Conservation (phyloP, 2,888 invertebrate genomes). For the Caenorhabditis sp. region DNA sequence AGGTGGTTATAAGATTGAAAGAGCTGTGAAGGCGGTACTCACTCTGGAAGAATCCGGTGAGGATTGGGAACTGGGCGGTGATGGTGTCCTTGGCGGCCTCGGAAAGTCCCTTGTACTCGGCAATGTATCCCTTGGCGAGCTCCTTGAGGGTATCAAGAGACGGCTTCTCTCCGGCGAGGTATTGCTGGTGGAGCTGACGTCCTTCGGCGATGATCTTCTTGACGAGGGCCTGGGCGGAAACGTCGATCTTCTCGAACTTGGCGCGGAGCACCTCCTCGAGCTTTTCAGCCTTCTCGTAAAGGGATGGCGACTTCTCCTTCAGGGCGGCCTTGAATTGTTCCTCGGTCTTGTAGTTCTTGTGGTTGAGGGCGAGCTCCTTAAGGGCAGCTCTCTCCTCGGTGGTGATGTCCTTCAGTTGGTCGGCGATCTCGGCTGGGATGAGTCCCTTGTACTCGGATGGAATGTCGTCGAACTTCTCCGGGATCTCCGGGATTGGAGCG, state of each 20-base stretch:
- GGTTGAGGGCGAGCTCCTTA: conserved; percentile 73
- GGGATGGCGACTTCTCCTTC: conserved; percentile 73
- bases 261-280: conserved; percentile 65
- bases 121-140: conserved; percentile 58
- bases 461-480: conserved; percentile 69
- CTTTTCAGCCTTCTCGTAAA: conserved; percentile 71
- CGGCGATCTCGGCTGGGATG: conserved; percentile 75
- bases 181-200: conserved; percentile 69
- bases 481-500: conserved; percentile 66
- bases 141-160: conserved; percentile 68
- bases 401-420: conserved; percentile 75
- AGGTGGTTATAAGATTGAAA: not conserved
- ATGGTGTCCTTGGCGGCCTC: conserved; percentile 72
- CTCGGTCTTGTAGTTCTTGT: conserved; percentile 67
- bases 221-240: conserved; percentile 73
- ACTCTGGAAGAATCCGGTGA: conserved; percentile 73
- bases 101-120: conserved; percentile 69
- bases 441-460: conserved; percentile 75
- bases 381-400: conserved; percentile 73
- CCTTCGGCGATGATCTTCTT: conserved; percentile 69
- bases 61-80: conserved; percentile 74
- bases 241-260: conserved; percentile 68
- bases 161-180: conserved; percentile 73
- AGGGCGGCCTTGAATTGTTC: conserved; percentile 71
- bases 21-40: conserved; percentile 3